Percentiles rank a stretch among this genome's conserved stretches.
phyloP scores from a whole-genome alignment of 2,113 vertebrate genomes.

The Oxyruncus cristatus region DNA sequence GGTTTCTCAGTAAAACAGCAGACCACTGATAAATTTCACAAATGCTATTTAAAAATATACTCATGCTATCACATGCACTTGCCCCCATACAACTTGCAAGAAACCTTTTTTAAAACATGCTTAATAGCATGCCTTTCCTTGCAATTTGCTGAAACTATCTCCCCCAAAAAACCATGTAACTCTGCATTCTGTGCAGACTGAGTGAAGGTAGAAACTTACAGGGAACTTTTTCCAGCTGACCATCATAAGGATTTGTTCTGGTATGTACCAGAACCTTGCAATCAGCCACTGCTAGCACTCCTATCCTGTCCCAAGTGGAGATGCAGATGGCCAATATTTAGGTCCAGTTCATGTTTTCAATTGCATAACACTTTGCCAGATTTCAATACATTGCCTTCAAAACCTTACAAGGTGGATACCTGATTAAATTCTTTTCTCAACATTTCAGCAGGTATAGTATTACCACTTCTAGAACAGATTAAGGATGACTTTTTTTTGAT shows the following conservation, averaged over 20 bases:
- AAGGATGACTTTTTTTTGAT: background rate
- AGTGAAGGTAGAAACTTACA: fast-evolving
- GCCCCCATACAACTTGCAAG: background rate
- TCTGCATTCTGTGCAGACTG: background rate
- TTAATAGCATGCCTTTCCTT: background rate
- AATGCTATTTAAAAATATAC: background rate
- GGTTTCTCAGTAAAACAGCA: background rate
- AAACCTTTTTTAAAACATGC: background rate
- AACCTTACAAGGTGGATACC: background rate
- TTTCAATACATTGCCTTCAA: background rate
- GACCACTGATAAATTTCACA: background rate
- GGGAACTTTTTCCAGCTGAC: background rate
- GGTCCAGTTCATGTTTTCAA: background rate
- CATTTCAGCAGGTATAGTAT: background rate
- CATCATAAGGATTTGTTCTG: background rate
- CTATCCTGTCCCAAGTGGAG: background rate
- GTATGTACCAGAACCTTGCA: background rate
- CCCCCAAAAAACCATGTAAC: fast-evolving
- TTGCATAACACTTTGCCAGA: background rate
- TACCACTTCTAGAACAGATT: background rate
- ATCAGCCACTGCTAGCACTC: background rate
- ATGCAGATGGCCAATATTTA: background rate
- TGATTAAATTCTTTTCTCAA: background rate
- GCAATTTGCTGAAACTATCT: background rate
- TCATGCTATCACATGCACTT: background rate